These are phyloP conservation scores for Chelonus formosanus DNA, from an alignment of 2,888 invertebrate genomes.

Conservation along the genomic window DNA sequence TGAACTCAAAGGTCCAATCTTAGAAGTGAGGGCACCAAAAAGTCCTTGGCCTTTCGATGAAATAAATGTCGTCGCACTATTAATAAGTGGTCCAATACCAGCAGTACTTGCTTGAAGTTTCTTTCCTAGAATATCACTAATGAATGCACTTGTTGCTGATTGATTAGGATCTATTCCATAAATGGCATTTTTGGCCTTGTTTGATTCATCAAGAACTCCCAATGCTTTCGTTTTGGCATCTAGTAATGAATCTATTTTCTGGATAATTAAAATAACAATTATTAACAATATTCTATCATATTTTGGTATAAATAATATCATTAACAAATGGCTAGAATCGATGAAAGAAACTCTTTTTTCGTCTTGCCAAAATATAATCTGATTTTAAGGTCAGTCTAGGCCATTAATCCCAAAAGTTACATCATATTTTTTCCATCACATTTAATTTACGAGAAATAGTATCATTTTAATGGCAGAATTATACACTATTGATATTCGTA, in stretches of 20 bases:
- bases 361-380: no score
- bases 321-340: no score
- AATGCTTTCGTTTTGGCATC: constrained; percentile 81
- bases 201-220: constrained; percentile 75
- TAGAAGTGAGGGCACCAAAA: constrained; percentile 52
- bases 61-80: constrained; percentile 72
- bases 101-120: constrained; percentile 74
- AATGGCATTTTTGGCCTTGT: constrained; percentile 79
- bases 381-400: no score
- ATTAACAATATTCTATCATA: no score
- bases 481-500: no score
- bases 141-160: constrained; percentile 69
- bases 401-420: no score
- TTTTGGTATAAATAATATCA: no score
- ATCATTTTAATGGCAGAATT: no score
- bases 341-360: no score
- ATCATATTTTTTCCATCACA: no score
- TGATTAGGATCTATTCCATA: constrained; percentile 77
- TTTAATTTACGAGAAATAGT: no score
- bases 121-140: constrained; percentile 74
- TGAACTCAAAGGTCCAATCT: constrained; percentile 64
- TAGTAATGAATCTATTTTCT: constrained; percentile 86
- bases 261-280: constrained; percentile 41
- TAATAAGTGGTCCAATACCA: constrained; percentile 68
- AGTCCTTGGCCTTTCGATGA: constrained; percentile 52